Percentiles rank a stretch among this genome's conserved stretches.
These are phyloP conservation scores for Triplophysa yarkandensis DNA, from an alignment of 2,797 vertebrate genomes.

Conservation along the genomic window DNA sequence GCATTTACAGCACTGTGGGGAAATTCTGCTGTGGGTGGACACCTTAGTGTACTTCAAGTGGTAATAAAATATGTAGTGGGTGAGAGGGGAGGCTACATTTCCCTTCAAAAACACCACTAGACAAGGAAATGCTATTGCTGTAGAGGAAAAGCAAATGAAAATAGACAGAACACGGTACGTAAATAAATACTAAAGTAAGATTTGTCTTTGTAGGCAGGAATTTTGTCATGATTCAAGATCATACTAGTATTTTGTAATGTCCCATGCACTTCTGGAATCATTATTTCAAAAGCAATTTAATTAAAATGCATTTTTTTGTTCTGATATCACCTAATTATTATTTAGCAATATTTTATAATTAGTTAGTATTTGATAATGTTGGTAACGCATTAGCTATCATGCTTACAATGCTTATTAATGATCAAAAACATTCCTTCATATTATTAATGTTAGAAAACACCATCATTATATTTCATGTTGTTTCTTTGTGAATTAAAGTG, in stretches of 20 bases:
- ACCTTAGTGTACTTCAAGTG: constrained; percentile 37
- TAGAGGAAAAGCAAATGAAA: constrained; percentile 22
- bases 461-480: no score
- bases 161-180: not conserved
- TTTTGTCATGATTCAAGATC: no score
- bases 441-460: no score
- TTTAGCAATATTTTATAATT: no score
- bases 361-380: no score
- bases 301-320: no score
- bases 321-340: no score
- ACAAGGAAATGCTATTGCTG: not conserved
- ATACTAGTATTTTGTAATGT: not conserved
- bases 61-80: constrained; percentile 39
- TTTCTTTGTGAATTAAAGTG: no score
- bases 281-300: constrained; percentile 13
- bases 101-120: not conserved
- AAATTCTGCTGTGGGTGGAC: constrained; percentile 31
- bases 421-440: no score
- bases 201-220: not conserved
- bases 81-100: constrained; percentile 30
- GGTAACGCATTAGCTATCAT: no score
- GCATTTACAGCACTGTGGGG: constrained; percentile 36
- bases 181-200: not conserved
- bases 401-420: no score
- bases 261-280: not conserved